phyloP scores from a whole-genome alignment of 2,113 vertebrate species.

The Macrotus californicus region DNA sequence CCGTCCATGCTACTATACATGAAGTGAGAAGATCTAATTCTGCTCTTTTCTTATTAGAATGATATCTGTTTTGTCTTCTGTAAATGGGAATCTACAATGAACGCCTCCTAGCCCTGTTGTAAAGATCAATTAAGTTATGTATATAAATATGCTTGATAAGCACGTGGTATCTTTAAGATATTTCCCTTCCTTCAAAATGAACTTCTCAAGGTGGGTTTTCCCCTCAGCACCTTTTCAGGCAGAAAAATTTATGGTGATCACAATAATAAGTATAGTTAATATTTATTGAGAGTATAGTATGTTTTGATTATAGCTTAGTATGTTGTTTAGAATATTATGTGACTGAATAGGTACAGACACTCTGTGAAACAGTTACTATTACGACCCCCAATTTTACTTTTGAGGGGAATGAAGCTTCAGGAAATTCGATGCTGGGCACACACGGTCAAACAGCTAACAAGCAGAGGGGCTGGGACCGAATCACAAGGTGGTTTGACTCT shows the following conservation, averaged over 20 bases:
- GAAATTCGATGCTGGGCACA: fast-evolving
- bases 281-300: neutral
- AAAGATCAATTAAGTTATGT: neutral
- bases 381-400: neutral
- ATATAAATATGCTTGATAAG: neutral
- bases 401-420: neutral
- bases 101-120: neutral
- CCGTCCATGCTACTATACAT: neutral
- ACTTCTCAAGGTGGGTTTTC: neutral
- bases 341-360: neutral
- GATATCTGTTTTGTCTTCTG: neutral
- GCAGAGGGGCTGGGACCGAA: neutral
- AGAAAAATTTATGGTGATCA: neutral
- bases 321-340: neutral
- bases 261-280: neutral
- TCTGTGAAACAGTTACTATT: neutral
- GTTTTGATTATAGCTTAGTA: neutral
- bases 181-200: neutral
- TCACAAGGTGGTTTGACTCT: too few relatives aligned
- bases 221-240: neutral
- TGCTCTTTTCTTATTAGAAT: neutral
- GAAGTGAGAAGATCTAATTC: neutral
- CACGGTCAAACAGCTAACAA: neutral
- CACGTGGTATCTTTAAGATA: neutral
- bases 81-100: neutral